A percentile compares a stretch with the other conserved stretches of the same genome.
Conservation (phyloP, 2,113 vertebrate genomes). For the Lipotes vexillifer region DNA sequence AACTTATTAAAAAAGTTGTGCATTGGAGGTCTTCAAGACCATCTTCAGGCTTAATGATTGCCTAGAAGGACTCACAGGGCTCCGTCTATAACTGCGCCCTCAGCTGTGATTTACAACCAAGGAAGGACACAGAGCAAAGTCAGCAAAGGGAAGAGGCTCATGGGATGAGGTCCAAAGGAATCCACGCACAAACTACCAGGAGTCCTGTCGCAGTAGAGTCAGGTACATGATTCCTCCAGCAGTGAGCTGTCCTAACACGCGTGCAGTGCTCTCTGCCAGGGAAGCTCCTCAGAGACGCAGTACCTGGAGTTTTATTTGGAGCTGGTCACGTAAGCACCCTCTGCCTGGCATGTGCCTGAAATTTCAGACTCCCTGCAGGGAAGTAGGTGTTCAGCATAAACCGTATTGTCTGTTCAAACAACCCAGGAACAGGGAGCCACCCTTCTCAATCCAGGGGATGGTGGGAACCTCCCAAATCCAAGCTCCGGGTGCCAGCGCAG, state of each 20-base stretch:
- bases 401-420: not conserved
- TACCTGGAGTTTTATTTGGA: not conserved
- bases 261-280: not conserved
- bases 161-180: not conserved
- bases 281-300: not conserved
- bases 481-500: not conserved
- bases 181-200: not conserved
- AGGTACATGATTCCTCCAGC: not conserved
- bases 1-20: not conserved
- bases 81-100: no score
- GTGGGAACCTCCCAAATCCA: not conserved
- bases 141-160: not conserved
- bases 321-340: not conserved
- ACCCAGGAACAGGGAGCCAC: not conserved
- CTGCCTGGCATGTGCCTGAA: not conserved
- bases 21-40: not conserved
- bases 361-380: not conserved
- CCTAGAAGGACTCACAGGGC: not conserved
- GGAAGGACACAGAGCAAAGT: not conserved
- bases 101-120: not conserved
- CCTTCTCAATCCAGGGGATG: not conserved
- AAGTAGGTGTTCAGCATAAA: not conserved
- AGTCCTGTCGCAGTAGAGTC: not conserved
- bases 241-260: accelerated
- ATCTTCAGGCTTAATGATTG: not conserved